These are phyloP conservation scores for Rattus rattus DNA, from an alignment of 2,113 vertebrate species.

Conservation along the genomic window DNA sequence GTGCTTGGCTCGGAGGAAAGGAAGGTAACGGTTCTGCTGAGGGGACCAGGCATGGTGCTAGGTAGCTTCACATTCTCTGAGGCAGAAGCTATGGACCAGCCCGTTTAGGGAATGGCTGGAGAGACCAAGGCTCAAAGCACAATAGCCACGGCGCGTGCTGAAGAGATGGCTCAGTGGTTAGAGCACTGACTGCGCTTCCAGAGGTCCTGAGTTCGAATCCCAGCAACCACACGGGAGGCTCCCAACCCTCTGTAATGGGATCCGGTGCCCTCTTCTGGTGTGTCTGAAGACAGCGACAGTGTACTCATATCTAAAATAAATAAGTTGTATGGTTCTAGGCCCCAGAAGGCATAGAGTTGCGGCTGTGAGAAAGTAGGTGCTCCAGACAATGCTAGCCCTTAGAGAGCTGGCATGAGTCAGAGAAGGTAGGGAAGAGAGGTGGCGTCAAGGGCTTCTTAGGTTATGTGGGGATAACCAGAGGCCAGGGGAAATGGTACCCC, in stretches of 20 bases:
- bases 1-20: neutral
- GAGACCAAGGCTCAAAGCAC: neutral
- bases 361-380: neutral
- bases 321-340: fast-evolving
- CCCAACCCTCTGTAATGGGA: too few species aligned
- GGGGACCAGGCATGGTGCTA: neutral
- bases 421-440: neutral
- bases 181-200: too few species aligned
- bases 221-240: too few species aligned
- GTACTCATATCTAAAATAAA: too few species aligned
- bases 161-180: too few species aligned
- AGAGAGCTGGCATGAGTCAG: neutral
- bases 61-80: neutral
- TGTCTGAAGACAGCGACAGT: too few species aligned
- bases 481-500: neutral
- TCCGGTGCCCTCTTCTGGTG: too few species aligned
- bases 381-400: neutral
- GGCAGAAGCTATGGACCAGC: fast-evolving
- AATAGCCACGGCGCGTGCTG: fast-evolving
- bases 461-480: neutral
- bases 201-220: too few species aligned
- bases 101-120: neutral
- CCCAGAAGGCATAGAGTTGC: too few species aligned
- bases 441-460: neutral
- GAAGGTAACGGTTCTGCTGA: fast-evolving